Base-by-base conservation (phyloP, 2,888 invertebrate genomes). In the Brenthis daphne region DNA sequence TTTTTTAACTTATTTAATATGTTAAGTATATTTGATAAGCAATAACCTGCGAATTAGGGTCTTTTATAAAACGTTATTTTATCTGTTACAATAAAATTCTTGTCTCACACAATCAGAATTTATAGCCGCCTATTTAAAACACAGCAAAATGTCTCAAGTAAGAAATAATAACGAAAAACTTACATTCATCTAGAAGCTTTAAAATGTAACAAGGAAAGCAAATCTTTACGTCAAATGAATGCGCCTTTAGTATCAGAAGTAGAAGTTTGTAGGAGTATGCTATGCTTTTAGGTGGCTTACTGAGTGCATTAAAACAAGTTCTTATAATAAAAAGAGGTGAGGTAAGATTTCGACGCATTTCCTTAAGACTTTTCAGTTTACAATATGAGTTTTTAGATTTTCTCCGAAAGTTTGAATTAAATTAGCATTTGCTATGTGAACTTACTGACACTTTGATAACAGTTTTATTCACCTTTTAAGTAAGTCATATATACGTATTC, bases 361-460 rank as follows among this genome's bases (percentile, higher is more conserved):
- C 75, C 77, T 73, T 70, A 72, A 79, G 77, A 76, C 80, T 82
- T 82, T 77, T 76, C 78, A 74, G 75, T 75, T 73, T 77, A 77
- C 81, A 61, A 70, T 75, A 76, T 74, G 79, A 81, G 82, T 85
- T 86, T 87, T 85, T 83, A 80, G 81, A 79, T 82, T 84, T 81
- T 79, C 80, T 80, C 73, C 77, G 74, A 82, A 89, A 87, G 80
- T 88, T 87, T 72, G 74, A 70, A 77, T 81, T 77, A 76, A 85
- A 88, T 89, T 88, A 86, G 83, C 89, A 88, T 89, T 88, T 87
- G 85, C 88, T 80, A 84, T 83, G 82, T 83, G 82, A 82, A 85
- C 85, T 84, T 85, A 85, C 80, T 74, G 76, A 77, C 77, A 77
- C 77, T 77, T 76, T 76, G 76, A 81, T 81, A 81, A 81, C 80